A percentile compares a stretch with the other conserved stretches of the same genome.
Evolutionary conservation across 2,797 vertebrate species (phyloP).

Genomic region (Gastrophryne carolinensis): DNA sequence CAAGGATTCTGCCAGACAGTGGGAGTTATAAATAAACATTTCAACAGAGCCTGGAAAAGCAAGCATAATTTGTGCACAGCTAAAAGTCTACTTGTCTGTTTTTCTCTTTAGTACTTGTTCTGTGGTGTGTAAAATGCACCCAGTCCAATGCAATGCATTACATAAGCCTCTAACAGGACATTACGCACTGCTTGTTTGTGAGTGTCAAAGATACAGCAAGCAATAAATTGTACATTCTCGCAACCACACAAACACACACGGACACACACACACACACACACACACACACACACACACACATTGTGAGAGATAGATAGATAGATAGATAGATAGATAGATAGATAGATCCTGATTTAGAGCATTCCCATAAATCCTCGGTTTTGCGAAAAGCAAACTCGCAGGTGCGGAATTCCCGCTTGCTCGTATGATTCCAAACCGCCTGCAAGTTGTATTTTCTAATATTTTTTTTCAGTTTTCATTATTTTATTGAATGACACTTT

Average conservation of each 20-base stretch:
- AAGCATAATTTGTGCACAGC: constrained; percentile 70
- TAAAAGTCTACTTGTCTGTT: constrained; percentile 59
- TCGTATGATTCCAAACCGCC: too few relatives aligned
- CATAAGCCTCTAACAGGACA: constrained; percentile 72
- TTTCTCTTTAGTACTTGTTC: constrained; percentile 62
- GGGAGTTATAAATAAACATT: constrained; percentile 85
- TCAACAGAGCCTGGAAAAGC: constrained; percentile 77
- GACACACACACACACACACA: not conserved
- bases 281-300: not conserved
- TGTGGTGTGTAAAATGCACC: constrained; percentile 63
- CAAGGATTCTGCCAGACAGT: constrained; percentile 72
- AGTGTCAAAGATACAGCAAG: constrained; percentile 38
- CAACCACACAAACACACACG: not conserved
- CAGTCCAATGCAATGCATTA: constrained; percentile 78
- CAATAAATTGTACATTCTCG: not conserved
- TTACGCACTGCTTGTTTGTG: constrained; percentile 64
- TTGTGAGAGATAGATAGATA: not conserved
- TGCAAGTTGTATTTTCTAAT: too few relatives aligned
- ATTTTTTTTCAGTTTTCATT: too few relatives aligned
- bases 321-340: not conserved
- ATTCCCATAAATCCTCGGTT: too few relatives aligned
- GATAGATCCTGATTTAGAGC: too few relatives aligned
- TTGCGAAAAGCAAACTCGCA: too few relatives aligned
- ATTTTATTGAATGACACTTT: too few relatives aligned
- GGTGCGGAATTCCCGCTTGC: too few relatives aligned